Evolutionary conservation across 2,797 vertebrate species (phyloP).

Genomic region (Ptychobarbus kaznakovi): DNA sequence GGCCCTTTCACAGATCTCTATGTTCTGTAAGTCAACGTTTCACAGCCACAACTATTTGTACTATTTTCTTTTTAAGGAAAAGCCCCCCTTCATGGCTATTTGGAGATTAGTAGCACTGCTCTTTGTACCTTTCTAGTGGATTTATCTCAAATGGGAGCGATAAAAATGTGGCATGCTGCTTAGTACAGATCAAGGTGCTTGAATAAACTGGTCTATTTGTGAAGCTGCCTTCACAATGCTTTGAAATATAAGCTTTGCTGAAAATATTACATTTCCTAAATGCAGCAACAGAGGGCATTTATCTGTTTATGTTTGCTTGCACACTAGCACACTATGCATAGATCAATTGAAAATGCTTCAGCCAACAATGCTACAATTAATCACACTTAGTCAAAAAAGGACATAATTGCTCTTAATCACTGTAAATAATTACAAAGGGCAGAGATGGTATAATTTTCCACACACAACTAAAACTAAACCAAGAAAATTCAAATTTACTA

Average conservation of each 20-base stretch:
- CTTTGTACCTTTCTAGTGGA: conserved; percentile 58
- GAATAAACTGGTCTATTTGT: conserved; percentile 38
- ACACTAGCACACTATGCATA: conserved; percentile 23
- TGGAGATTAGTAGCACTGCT: conserved; percentile 62
- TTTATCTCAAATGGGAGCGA: conserved; percentile 59
- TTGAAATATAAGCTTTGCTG: conserved; percentile 32
- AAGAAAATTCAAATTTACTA: not conserved
- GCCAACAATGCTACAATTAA: not conserved
- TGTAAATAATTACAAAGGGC: conserved; percentile 9
- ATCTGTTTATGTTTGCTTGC: conserved; percentile 10
- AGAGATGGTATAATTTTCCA: conserved; percentile 4
- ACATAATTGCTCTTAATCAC: conserved; percentile 2
- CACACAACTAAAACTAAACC: not conserved
- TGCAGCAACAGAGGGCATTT: not conserved
- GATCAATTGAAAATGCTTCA: conserved; percentile 11
- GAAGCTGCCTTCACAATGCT: conserved; percentile 9
- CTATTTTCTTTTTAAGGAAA: conserved; percentile 27
- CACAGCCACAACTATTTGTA: conserved; percentile 32
- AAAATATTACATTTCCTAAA: conserved; percentile 14
- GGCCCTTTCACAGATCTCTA: conserved; percentile 21
- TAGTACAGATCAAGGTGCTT: conserved; percentile 43
- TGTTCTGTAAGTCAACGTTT: conserved; percentile 38
- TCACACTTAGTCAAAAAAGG: not conserved
- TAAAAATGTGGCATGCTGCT: conserved; percentile 51
- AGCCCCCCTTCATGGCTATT: conserved; percentile 60